Base-by-base conservation (phyloP, 1,140 invertebrate species). In the Macrobrachium rosenbergii region DNA sequence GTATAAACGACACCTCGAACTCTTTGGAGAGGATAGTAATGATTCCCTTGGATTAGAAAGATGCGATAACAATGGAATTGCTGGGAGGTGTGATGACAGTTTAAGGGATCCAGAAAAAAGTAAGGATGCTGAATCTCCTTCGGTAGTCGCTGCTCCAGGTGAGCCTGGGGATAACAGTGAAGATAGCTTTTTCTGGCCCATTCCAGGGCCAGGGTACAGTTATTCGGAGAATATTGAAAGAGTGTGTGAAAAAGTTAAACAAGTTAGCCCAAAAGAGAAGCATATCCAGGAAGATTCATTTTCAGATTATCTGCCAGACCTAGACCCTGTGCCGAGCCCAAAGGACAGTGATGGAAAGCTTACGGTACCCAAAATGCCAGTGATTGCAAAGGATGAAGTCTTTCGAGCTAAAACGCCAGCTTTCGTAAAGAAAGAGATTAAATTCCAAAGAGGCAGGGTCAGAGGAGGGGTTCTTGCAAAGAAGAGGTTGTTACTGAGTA, bases 1-100 rank as follows among this genome's bases (percentile, higher is more conserved):
- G 23, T 72, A 87, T 79, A 87, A 87, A 87, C 72, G 85, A 76
- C 85, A 87, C 16, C 17, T 87, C 16, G 85, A 87, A 75, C 43
- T 87, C 8, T 87, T 87, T 64, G 85, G 85, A 17, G 85, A 87
- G 75, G 78, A 87, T 60, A 87, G 85, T 59, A 87, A 81, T 63
- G 85, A 87, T 60, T 87, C 85, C 2, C 59, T 77, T 62, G 78
- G 64, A 19, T 64, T 86, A 10, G 23, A 11, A 19, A n/a, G 23
- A 23, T 58, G 81, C 21, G 43, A 82, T n/a, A 52, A 21, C n/a
- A 63, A 62, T 21, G 78, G 69, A 0, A 8, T 63, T 0, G 16
- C 2, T 43, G 60, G 72, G 2, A 5, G 19, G 5, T n/a, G 45
- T 52, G 58, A 83, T 14, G 12, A 62, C 14, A n/a, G 10, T 23